Conservation (phyloP, 2,113 vertebrate genomes). For the Cololabis saira region DNA sequence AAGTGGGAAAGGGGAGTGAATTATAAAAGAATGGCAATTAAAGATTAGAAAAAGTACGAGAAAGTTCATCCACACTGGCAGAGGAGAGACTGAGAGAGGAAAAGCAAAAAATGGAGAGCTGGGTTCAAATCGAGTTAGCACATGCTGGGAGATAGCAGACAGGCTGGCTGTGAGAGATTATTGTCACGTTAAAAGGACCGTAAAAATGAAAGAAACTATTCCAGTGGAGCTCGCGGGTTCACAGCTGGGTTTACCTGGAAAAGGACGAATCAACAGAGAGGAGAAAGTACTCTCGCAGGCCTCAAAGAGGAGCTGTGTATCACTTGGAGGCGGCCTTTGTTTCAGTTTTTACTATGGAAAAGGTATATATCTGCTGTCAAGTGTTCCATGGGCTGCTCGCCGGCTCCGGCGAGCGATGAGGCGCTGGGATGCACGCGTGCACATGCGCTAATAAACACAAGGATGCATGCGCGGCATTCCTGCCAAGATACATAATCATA, state of each 20-base stretch:
- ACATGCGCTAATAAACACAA: slow-evolving; percentile 54
- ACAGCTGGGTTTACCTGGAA: slow-evolving; percentile 49
- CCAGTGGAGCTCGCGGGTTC: slow-evolving; percentile 33
- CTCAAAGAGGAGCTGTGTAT: slow-evolving; percentile 36
- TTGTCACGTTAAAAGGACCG: slow-evolving; percentile 56
- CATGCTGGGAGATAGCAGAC: slow-evolving; percentile 58
- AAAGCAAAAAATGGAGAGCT: slow-evolving; percentile 21
- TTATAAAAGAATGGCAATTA: neutral
- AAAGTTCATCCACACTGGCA: slow-evolving; percentile 28
- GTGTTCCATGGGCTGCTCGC: slow-evolving; percentile 47
- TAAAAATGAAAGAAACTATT: slow-evolving; percentile 50
- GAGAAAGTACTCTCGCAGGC: slow-evolving; percentile 19
- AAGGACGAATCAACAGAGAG: slow-evolving; percentile 20
- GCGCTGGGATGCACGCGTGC: slow-evolving; percentile 49
- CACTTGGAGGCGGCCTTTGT: slow-evolving; percentile 49
- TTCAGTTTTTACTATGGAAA: slow-evolving; percentile 61
- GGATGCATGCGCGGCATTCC: slow-evolving; percentile 30
- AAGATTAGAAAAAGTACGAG: slow-evolving; percentile 10
- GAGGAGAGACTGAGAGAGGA: slow-evolving; percentile 1
- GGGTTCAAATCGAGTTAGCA: slow-evolving; percentile 61
- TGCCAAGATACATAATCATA: slow-evolving; percentile 69
- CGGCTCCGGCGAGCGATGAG: slow-evolving; percentile 41
- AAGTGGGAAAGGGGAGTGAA: slow-evolving; percentile 5
- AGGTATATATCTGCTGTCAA: slow-evolving; percentile 63
- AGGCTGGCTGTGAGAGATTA: slow-evolving; percentile 56